Evolutionary conservation across 2,113 vertebrate species (phyloP).

Genomic region (Agelaius phoeniceus): DNA sequence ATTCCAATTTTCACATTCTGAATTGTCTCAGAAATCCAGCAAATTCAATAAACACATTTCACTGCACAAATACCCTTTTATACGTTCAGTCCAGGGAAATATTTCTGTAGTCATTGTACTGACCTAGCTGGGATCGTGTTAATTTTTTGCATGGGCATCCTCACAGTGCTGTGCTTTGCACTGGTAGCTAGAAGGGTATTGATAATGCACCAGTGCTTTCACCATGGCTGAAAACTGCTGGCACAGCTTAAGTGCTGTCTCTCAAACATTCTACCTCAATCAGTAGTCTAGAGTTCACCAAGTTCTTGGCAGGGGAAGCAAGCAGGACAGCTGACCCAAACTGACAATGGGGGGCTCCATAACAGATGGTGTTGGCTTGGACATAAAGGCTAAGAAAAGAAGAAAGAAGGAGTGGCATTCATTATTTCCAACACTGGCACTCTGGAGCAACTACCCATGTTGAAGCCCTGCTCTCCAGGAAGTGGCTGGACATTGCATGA

Average conservation of each 20-base stretch:
- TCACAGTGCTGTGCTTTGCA: not conserved
- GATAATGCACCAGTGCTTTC: not conserved
- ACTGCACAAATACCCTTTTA: not conserved
- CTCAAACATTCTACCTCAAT: not conserved
- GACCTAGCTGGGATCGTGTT: accelerated
- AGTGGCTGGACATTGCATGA: not conserved
- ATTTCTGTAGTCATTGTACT: not conserved
- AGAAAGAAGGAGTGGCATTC: not conserved
- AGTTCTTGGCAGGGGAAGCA: not conserved
- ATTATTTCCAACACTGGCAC: not conserved
- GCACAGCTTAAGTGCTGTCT: not conserved
- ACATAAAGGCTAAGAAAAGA: not conserved
- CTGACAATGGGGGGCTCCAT: not conserved
- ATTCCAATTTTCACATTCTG: not conserved
- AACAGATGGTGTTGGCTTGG: not conserved
- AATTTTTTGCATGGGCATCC: not conserved
- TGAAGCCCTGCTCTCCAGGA: not conserved
- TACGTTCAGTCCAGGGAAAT: not conserved
- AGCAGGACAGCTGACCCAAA: not conserved
- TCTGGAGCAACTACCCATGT: not conserved
- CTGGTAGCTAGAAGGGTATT: not conserved
- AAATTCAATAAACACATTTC: not conserved
- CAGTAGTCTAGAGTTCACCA: no score
- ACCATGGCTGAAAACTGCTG: not conserved
- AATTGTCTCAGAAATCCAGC: not conserved